phyloP scores from a whole-genome alignment of 2,888 invertebrate species.

The Calameuta idolon region DNA sequence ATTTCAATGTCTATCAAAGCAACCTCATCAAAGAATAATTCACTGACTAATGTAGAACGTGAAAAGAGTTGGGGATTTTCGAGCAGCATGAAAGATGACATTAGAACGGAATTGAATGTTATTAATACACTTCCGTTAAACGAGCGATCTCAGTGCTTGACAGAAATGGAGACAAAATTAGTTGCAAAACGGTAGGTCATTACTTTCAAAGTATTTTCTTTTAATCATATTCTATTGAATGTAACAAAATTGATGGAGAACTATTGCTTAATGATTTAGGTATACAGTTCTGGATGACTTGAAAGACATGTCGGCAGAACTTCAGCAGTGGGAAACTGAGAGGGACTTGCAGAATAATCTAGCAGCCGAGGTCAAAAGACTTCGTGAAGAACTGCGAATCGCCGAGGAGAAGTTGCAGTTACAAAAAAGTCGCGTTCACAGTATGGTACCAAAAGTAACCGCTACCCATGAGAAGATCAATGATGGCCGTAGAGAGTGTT shows the following conservation, averaged over 20 bases:
- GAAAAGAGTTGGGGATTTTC: not conserved
- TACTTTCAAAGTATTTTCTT: not conserved
- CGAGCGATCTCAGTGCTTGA: conserved; percentile 42
- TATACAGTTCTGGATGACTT: conserved; percentile 59
- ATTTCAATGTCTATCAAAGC: conserved; percentile 10
- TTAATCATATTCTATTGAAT: not conserved
- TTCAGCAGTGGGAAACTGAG: conserved; percentile 60
- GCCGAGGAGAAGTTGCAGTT: conserved; percentile 53
- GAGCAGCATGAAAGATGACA: conserved; percentile 24
- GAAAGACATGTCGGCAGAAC: conserved; percentile 55
- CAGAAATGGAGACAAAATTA: conserved; percentile 50
- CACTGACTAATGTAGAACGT: not conserved
- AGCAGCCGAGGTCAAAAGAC: conserved; percentile 51
- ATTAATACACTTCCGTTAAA: conserved; percentile 35
- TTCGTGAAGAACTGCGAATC: conserved; percentile 50
- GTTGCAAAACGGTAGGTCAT: conserved; percentile 52
- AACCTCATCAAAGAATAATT: conserved; percentile 20
- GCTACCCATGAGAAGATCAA: conserved; percentile 53
- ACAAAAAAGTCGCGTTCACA: conserved; percentile 52
- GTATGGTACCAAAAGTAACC: conserved; percentile 52
- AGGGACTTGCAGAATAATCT: conserved; percentile 51
- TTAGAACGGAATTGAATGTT: conserved; percentile 41
- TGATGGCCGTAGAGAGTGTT: conserved; percentile 55
- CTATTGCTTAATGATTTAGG: conserved; percentile 36
- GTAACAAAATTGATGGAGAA: not conserved